A percentile compares a stretch with the other conserved stretches of the same genome.
These are phyloP conservation scores for Rhadina sibilatrix DNA, from an alignment of 2,113 vertebrate genomes.

Conservation along the genomic window DNA sequence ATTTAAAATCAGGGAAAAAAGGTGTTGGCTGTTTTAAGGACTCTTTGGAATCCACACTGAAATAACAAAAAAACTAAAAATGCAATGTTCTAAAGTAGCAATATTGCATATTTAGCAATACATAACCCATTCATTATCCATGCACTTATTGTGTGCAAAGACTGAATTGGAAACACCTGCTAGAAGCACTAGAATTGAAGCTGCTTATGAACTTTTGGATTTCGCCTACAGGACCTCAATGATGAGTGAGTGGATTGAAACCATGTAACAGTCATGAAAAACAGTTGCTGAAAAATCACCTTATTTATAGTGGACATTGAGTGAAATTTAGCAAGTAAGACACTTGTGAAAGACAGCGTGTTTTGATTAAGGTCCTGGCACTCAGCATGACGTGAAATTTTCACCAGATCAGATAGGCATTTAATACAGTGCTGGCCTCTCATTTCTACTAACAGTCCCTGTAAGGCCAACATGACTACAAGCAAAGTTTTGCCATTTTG, in stretches of 20 bases:
- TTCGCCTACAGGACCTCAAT: background rate
- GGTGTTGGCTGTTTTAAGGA: background rate
- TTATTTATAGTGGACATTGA: background rate
- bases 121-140: background rate
- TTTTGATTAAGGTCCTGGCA: background rate
- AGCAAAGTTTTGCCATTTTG: background rate
- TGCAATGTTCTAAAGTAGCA: background rate
- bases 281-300: background rate
- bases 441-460: background rate
- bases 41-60: background rate
- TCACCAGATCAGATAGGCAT: background rate
- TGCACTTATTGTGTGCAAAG: background rate
- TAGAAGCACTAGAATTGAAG: background rate
- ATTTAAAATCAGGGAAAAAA: background rate
- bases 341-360: background rate
- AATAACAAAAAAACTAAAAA: background rate
- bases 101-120: background rate
- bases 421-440: background rate
- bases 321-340: background rate
- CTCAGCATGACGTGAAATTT: background rate
- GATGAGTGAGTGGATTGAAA: background rate
- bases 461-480: background rate
- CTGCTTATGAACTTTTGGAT: background rate
- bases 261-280: background rate
- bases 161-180: background rate